These are phyloP conservation scores for Magallana gigas DNA, from an alignment of 1,140 invertebrate genomes.

Conservation along the genomic window DNA sequence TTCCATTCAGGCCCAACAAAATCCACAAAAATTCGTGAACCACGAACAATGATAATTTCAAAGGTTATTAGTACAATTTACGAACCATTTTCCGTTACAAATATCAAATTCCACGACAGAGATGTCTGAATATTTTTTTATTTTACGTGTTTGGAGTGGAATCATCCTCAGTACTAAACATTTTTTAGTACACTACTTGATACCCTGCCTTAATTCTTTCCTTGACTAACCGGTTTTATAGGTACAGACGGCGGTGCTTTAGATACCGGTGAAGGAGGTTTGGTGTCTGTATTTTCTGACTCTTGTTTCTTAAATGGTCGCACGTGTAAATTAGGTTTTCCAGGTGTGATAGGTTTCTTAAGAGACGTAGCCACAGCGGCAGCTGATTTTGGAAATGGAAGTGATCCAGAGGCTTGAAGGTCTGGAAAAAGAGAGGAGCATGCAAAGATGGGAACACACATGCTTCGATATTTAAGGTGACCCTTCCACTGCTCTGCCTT, in stretches of 20 bases:
- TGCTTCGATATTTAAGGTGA: no score
- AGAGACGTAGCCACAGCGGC: neutral
- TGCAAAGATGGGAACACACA: neutral
- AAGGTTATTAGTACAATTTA: no score
- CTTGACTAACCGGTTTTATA: neutral
- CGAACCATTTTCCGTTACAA: no score
- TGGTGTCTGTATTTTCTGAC: neutral
- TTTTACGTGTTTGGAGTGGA: no score
- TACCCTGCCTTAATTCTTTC: neutral
- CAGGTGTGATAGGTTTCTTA: neutral
- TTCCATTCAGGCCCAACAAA: no score
- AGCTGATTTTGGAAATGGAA: neutral
- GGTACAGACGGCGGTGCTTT: neutral
- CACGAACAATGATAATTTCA: no score
- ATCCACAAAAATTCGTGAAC: no score
- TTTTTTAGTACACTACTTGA: no score
- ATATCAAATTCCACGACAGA: no score
- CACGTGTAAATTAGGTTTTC: neutral
- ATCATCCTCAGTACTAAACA: no score
- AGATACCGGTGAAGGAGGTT: neutral
- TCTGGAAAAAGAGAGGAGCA: conserved; percentile 3
- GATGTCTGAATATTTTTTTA: no score
- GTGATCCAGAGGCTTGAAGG: neutral
- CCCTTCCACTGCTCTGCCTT: no score
- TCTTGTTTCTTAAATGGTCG: neutral